Percentiles rank a stretch among this genome's conserved stretches.
Evolutionary conservation across 2,888 invertebrate genomes (phyloP).

Genomic region (Leuctra nigra): DNA sequence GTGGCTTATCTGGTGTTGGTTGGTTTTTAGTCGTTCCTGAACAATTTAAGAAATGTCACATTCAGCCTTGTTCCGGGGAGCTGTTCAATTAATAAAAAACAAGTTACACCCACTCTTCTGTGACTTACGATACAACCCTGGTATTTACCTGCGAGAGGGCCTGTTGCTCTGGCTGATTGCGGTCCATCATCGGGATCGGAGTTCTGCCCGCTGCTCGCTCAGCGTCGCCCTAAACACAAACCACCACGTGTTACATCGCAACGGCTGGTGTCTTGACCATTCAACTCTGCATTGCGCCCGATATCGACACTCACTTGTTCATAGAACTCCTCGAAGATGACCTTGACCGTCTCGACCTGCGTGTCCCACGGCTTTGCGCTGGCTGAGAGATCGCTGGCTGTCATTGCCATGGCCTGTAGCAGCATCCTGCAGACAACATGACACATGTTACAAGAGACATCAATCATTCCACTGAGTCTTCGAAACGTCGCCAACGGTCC

Average conservation of each 20-base stretch:
- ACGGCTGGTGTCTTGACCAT: not conserved
- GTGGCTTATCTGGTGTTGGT: too few species aligned
- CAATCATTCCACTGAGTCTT: too few species aligned
- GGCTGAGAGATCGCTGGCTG: constrained; percentile 75
- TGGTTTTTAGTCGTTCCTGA: too few species aligned
- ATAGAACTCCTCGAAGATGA: constrained; percentile 78
- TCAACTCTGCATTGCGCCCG: too few species aligned
- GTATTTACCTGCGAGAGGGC: constrained; percentile 66
- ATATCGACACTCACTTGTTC: constrained; percentile 55
- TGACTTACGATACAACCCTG: too few species aligned
- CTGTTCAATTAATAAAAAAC: too few species aligned
- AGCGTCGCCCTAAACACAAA: constrained; percentile 51
- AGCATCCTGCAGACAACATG: constrained; percentile 45
- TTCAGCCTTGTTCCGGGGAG: too few species aligned
- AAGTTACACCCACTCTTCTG: too few species aligned
- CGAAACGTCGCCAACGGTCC: too few species aligned
- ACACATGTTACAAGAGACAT: too few species aligned
- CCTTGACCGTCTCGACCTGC: constrained; percentile 70
- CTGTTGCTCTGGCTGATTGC: constrained; percentile 64
- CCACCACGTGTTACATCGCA: too few species aligned
- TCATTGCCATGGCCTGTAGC: constrained; percentile 73
- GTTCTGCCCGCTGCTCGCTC: constrained; percentile 58
- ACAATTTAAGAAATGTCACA: too few species aligned
- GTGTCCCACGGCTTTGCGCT: constrained; percentile 80
- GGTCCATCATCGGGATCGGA: constrained; percentile 78